These are phyloP conservation scores for Ophioninae sp. DNA, from an alignment of 2,888 invertebrate species.

Conservation along the genomic window DNA sequence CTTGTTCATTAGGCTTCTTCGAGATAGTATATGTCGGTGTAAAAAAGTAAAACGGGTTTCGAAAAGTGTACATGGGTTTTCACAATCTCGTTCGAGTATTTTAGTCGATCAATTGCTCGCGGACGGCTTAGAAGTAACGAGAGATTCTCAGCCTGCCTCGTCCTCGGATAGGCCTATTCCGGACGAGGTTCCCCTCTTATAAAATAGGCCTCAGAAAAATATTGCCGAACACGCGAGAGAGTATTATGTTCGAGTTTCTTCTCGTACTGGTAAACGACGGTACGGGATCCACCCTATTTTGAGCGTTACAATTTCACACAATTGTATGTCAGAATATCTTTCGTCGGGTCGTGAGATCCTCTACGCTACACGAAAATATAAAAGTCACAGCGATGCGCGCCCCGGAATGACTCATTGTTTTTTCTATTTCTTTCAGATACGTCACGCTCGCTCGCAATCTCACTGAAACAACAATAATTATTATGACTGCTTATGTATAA, in stretches of 20 bases:
- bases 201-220: not conserved
- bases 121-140: not conserved
- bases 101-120: not conserved
- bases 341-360: constrained; percentile 47
- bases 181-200: not conserved
- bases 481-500: constrained; percentile 9
- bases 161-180: not conserved
- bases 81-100: not conserved
- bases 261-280: constrained; percentile 46
- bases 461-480: constrained; percentile 41
- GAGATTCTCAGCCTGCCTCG: not conserved
- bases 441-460: constrained; percentile 54
- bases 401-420: constrained; percentile 42
- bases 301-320: constrained; percentile 53
- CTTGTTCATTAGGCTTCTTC: constrained; percentile 29
- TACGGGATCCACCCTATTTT: constrained; percentile 52
- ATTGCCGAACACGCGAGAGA: constrained; percentile 59
- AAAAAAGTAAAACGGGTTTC: not conserved
- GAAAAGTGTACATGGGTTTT: not conserved
- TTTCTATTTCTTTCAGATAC: constrained; percentile 47
- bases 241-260: constrained; percentile 32
- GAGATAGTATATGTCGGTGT: constrained; percentile 30
- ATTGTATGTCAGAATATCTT: constrained; percentile 45
- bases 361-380: constrained; percentile 54
- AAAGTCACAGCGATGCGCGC: constrained; percentile 51